Base-by-base conservation (phyloP, 2,797 vertebrate genomes). In the Orestias chungarensis region DNA sequence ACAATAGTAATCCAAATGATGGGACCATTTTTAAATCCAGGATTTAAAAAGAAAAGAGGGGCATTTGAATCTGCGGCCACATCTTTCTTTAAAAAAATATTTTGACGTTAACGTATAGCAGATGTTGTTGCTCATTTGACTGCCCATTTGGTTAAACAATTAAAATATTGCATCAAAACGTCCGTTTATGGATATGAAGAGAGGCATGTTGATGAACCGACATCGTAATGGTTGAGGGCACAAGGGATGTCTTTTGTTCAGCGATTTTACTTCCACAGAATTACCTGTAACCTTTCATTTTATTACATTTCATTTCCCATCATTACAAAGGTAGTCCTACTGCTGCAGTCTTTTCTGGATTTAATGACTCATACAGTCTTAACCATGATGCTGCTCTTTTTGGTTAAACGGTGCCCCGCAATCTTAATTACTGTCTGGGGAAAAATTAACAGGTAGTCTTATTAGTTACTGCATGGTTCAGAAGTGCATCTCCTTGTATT, bases 91-190 rank as follows among this genome's bases (percentile, higher is more conserved):
- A 42, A 6, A 81, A 87, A 91, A 92, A 87, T 90, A 81, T 88
- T 89, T 75, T 87, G 88, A 90, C 81, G 77, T 95, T 94, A 95
- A 95, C 91, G 86, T 90, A 91, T 94, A 87, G 91, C 88, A 94
- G 92, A 95, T 94, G 93, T 92, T 90, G 92, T 95, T 95, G 94
- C 94, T 96, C 92, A 97, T 97, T 98, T 97, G 96, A 96, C 95
- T 98, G 86, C 95, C 94, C 76, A 96, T 97, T 97, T 97, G 96
- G 93, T 94, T 97, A 95, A 79, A 80, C 83, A 82, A 89, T 92
- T 92, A 90, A 93, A 91, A 91, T 82, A 80, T 64, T 81, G 74
- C 82, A 88, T 70, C 47, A 64, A 91, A 90, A 92, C 85, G 87
- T 90, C 89, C 91, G 89, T 93, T 93, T 92, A 91, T 83, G 90